Conservation (phyloP, 2,797 vertebrate species). For the Huso huso region DNA sequence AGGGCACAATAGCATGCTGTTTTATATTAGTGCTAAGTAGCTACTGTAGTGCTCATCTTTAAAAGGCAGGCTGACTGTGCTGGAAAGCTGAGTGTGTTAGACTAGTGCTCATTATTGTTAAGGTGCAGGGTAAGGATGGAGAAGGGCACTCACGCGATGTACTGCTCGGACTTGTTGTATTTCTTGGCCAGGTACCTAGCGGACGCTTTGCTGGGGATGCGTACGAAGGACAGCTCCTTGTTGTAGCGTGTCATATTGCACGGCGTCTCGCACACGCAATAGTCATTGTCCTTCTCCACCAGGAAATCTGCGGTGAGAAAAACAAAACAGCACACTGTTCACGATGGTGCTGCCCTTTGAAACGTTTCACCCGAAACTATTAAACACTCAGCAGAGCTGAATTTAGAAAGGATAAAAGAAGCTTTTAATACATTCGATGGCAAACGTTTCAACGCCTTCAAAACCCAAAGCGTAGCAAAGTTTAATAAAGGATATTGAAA, state of each 20-base stretch:
- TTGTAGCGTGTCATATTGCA: conserved; percentile 87
- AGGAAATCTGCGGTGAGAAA: conserved; percentile 71
- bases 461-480: too few species aligned
- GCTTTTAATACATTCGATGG: too few species aligned
- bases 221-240: conserved; percentile 94
- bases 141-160: conserved; percentile 71
- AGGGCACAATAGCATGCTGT: too few species aligned
- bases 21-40: too few species aligned
- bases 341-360: too few species aligned
- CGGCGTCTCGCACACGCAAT: conserved; percentile 86
- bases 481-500: too few species aligned
- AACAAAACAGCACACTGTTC: neutral
- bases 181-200: conserved; percentile 95
- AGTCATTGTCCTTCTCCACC: conserved; percentile 87
- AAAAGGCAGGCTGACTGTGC: neutral
- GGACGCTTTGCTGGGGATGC: conserved; percentile 93
- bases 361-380: too few species aligned
- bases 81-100: neutral
- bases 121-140: neutral
- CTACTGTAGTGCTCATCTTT: neutral
- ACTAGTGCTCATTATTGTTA: too few species aligned
- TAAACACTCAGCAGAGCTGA: too few species aligned
- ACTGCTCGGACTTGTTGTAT: conserved; percentile 94
- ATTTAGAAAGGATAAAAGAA: too few species aligned
- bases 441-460: too few species aligned